A percentile compares a stretch with the other conserved stretches of the same genome.
These are phyloP conservation scores for Diglossa cyanea DNA, from an alignment of 2,797 vertebrate species.

Conservation along the genomic window DNA sequence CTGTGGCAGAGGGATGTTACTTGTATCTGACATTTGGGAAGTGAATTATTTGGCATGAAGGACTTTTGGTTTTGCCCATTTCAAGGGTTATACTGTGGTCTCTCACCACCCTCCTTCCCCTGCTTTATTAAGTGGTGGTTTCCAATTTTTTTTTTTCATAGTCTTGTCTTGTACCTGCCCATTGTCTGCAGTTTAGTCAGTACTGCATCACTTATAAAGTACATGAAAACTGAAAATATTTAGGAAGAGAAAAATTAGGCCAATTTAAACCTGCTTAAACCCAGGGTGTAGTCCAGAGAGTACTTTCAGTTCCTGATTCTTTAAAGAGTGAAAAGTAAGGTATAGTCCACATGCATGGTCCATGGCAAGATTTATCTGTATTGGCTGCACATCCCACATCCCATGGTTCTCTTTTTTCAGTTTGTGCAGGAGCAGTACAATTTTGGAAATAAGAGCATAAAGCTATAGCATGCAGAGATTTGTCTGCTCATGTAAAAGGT, in stretches of 20 bases:
- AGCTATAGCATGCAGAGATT: neutral
- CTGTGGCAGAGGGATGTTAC: neutral
- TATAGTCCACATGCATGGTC: neutral
- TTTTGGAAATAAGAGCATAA: neutral
- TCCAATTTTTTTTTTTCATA: neutral
- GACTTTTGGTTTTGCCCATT: neutral
- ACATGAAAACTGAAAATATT: neutral
- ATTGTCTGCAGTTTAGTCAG: neutral
- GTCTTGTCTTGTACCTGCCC: neutral
- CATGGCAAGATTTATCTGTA: neutral
- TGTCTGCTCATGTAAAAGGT: neutral
- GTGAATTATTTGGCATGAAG: neutral
- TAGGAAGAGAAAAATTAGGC: neutral
- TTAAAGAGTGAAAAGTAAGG: neutral
- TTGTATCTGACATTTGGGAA: neutral
- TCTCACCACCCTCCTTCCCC: accelerated
- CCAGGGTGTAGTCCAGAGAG: neutral
- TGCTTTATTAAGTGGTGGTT: neutral
- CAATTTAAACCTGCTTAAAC: neutral
- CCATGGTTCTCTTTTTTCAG: neutral
- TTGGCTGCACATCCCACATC: neutral
- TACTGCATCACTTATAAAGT: neutral
- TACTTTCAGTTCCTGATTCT: neutral
- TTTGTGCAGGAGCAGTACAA: neutral
- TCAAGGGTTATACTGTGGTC: neutral